phyloP scores from a whole-genome alignment of 1,140 invertebrate genomes.

The Adelges cooleyi region DNA sequence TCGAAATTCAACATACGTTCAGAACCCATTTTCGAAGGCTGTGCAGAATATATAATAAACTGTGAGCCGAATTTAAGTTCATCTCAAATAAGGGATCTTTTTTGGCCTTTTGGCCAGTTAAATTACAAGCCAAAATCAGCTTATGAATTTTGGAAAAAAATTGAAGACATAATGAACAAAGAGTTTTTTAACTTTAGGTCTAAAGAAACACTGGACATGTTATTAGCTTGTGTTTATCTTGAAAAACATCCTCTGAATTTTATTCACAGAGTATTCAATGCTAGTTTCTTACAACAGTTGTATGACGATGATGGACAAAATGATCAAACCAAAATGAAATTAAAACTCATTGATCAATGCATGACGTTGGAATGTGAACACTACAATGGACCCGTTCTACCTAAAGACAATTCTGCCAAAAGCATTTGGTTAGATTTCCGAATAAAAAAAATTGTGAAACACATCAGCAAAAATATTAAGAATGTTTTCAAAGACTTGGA shows the following conservation, averaged over 20 bases:
- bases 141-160: slow-evolving; percentile 46
- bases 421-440: slow-evolving; percentile 43
- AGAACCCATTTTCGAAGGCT: slow-evolving; percentile 45
- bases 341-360: slow-evolving; percentile 51
- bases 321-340: slow-evolving; percentile 40
- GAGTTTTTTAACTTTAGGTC: slow-evolving; percentile 49
- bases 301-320: slow-evolving; percentile 35
- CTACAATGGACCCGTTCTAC: slow-evolving; percentile 48
- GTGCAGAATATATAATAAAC: slow-evolving; percentile 47
- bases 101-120: slow-evolving; percentile 51
- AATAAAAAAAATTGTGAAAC: slow-evolving; percentile 43
- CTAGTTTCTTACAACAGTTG: slow-evolving; percentile 50
- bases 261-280: slow-evolving; percentile 48
- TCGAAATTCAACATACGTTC: slow-evolving; percentile 47
- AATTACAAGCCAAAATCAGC: slow-evolving; percentile 46
- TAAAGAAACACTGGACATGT: slow-evolving; percentile 48
- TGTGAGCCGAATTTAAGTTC: slow-evolving; percentile 42
- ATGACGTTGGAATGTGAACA: slow-evolving; percentile 50
- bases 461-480: slow-evolving; percentile 41
- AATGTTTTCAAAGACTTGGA: slow-evolving; percentile 16
- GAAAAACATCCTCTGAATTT: slow-evolving; percentile 53
- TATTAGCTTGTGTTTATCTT: slow-evolving; percentile 54
- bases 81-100: slow-evolving; percentile 45
- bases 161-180: slow-evolving; percentile 46
- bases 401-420: slow-evolving; percentile 42